A percentile compares a stretch with the other conserved stretches of the same genome.
Conservation (phyloP, 2,888 invertebrate species). For the Pardosa pseudoannulata region DNA sequence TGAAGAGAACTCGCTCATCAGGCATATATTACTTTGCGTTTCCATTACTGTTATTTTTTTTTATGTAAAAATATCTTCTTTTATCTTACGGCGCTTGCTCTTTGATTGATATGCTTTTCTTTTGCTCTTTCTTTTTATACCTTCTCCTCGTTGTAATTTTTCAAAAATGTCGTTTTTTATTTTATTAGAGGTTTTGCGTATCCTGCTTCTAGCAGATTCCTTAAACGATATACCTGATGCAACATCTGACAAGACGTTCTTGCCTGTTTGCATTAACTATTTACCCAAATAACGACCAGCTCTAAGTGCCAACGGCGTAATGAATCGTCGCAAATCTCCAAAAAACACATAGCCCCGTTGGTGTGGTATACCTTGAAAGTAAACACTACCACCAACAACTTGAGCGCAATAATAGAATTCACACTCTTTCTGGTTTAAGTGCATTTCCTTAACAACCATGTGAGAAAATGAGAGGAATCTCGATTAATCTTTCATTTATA, state of each 20-base stretch:
- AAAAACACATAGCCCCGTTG: slow-evolving; percentile 41
- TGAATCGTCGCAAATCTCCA: slow-evolving; percentile 4
- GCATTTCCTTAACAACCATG: no score
- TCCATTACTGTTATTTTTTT: not conserved
- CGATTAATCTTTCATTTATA: not conserved
- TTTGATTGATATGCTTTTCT: not conserved
- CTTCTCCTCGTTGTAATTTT: slow-evolving; percentile 31
- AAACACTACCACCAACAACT: not conserved
- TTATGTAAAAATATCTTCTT: not conserved
- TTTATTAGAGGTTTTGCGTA: not conserved
- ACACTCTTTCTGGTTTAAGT: slow-evolving; percentile 27
- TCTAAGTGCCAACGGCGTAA: not conserved
- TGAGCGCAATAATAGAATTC: slow-evolving; percentile 26
- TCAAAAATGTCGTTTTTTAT: slow-evolving; percentile 36
- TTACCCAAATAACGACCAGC: slow-evolving; percentile 23
- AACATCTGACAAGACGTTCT: slow-evolving; percentile 23
- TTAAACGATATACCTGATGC: slow-evolving; percentile 14
- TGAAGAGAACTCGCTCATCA: slow-evolving; percentile 2
- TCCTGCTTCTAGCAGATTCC: not conserved
- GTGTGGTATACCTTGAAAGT: slow-evolving; percentile 5
- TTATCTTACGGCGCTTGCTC: not conserved
- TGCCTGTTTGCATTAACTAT: not conserved
- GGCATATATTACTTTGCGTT: not conserved
- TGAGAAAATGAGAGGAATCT: not conserved
- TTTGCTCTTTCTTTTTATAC: slow-evolving; percentile 15